Percentiles rank a stretch among this genome's conserved stretches.
Evolutionary conservation across 2,888 invertebrate genomes (phyloP).

Genomic region (Polydrusus pterygomalis): DNA sequence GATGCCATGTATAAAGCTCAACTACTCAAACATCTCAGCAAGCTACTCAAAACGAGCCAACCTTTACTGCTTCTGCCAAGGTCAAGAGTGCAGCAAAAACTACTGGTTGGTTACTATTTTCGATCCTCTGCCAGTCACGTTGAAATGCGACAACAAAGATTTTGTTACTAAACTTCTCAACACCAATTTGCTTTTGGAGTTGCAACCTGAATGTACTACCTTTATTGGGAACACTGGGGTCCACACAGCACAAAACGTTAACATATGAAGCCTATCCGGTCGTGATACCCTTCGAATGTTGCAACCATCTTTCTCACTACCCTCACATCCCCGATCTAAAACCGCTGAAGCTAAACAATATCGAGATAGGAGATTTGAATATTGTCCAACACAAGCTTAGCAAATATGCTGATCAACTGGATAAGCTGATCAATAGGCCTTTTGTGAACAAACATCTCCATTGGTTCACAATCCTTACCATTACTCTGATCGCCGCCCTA

Average conservation of each 20-base stretch:
- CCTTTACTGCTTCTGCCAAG: background rate
- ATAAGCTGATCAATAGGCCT: too few species aligned
- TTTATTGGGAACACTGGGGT: slow-evolving; percentile 23
- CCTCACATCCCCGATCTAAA: too few species aligned
- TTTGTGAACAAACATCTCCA: too few species aligned
- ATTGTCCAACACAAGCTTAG: too few species aligned
- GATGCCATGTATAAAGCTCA: slow-evolving; percentile 44
- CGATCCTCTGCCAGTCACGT: slow-evolving; percentile 14
- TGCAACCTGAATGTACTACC: slow-evolving; percentile 10
- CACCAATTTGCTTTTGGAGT: background rate
- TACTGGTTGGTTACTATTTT: slow-evolving; percentile 14
- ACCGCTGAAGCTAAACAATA: too few species aligned
- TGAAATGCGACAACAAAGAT: slow-evolving; percentile 8
- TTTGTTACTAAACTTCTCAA: background rate
- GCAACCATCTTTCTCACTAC: too few species aligned
- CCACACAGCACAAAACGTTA: slow-evolving; percentile 4
- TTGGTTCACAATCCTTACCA: too few species aligned
- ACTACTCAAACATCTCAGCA: slow-evolving; percentile 19
- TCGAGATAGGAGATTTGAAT: too few species aligned
- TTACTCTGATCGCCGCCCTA: slow-evolving; percentile 10
- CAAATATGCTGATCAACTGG: too few species aligned
- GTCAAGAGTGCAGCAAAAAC: slow-evolving; percentile 1
- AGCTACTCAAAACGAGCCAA: slow-evolving; percentile 19
- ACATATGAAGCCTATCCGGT: slow-evolving; percentile 19
- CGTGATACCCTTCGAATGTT: too few species aligned